Base-by-base conservation (phyloP, 1,140 invertebrate species). In the Polypedilum vanderplanki region DNA sequence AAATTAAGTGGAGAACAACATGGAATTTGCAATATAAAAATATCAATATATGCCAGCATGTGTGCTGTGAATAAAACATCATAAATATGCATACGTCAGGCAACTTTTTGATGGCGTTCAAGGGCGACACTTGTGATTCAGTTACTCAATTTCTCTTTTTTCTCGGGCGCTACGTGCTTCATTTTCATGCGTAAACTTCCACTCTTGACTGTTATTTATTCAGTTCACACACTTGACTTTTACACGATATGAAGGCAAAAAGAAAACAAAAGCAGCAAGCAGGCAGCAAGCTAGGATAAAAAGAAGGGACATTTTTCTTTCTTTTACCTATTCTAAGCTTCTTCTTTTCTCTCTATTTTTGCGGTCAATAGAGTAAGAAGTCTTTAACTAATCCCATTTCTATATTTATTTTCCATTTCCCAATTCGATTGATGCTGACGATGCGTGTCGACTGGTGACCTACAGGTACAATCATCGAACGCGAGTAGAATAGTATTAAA, bases 401-500 rank as follows among this genome's bases (percentile, higher is more conserved):
- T 57, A 57, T 57, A 12, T 57, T 57, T 57, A n/a, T n/a, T 57
- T 57, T 57, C n/a, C 12, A 57, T 57, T 57, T 57, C n/a, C 12
- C 46, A 57, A 57, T 33, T 33, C 24, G 24, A 33, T 33, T 33
- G 24, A 33, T 33, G 24, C 24, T 33, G 24, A 33, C 24, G 46
- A 57, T 57, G 46, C n/a, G 46, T 57, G 46, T 3, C 5, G 24
- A 33, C 24, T 15, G 46, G 46, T 57, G n/a, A 57, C 46, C 46
- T n/a, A 57, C 46, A 57, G 46, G 46, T 57, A 57, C 46, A 57
- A 57, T 57, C 85, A 76, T 90, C 89, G 15, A 89, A 90, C 79
- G 85, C 88, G 74, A 89, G 86, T 75, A 87, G 88, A 79, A 87
- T 91, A 70, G 85, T 87, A 9, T 84, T 91, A 33, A 85, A 84